These are phyloP conservation scores for Pogona vitticeps DNA, from an alignment of 2,113 vertebrate genomes.

Conservation along the genomic window DNA sequence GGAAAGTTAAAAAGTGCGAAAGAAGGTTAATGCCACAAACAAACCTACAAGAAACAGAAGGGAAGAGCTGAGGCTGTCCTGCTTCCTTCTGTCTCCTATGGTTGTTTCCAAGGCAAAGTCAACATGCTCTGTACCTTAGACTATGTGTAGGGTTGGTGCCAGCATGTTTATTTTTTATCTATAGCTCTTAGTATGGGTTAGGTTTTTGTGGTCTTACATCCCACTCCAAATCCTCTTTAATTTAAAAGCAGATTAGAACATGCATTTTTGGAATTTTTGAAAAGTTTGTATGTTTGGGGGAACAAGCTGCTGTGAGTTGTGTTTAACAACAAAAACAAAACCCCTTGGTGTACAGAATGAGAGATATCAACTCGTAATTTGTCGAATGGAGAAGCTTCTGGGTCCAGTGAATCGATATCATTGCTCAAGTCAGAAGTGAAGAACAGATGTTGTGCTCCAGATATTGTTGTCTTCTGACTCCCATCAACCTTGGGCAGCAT, in stretches of 20 bases:
- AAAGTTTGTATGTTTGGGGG: no score
- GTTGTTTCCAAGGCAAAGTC: background rate
- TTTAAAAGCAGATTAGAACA: background rate
- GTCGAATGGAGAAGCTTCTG: background rate
- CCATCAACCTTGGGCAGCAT: no score
- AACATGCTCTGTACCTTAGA: no score
- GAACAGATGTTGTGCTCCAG: no score
- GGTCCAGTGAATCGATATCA: no score
- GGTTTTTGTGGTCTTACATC: no score
- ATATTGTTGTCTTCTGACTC: no score
- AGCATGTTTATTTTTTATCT: background rate
- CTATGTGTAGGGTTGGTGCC: background rate
- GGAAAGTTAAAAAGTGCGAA: background rate
- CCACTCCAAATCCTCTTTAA: background rate
- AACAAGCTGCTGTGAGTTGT: background rate
- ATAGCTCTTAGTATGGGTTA: background rate
- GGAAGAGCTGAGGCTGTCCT: no score
- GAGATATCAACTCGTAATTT: background rate
- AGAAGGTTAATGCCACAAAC: background rate
- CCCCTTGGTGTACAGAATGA: background rate
- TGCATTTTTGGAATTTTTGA: no score
- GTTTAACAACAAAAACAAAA: no score
- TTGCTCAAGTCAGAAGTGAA: background rate
- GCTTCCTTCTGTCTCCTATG: background rate
- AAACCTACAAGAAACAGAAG: no score